Evolutionary conservation across 1,140 invertebrate species (phyloP), one percentile per base, ranked within the genome.

Genomic region (Cotesia glomerata): DNA sequence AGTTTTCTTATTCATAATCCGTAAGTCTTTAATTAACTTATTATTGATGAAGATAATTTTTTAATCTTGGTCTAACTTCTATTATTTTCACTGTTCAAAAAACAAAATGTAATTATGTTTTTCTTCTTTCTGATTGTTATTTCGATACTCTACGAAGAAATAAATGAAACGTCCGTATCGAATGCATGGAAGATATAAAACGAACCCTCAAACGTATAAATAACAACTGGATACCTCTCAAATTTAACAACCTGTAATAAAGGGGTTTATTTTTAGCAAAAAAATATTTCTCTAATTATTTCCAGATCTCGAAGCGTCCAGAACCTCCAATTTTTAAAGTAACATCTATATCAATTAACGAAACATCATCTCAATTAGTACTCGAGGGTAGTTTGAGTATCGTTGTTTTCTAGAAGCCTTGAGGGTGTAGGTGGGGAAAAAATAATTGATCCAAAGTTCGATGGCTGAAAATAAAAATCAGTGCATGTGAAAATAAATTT

Each of bases 301-400:
- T 81, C 3, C 78, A 89, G 87, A 84, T 81, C 13, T 73, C 89
- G 0, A 79, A 80, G 65, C 87, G 80, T 4, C 84, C 81, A 1
- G 85, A 88, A 74, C 82, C 86, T 0, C 88, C 88, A 7, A 81
- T 86, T 14, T 88, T 88, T 74, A 87, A 89, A 4, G 82, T 89
- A 4, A 85, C 84, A 16, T 78, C 84, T 59, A 66, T 89, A 18
- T 51, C 84, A 35, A 83, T 88, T 69, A 89, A 89, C 74, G 85
- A 86, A 62, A 86, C 86, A 0, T 76, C 78, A 0, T 84, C 87
- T 1, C 84, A 88, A 51, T 69, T 88, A 5, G 84, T 78, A 0
- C 66, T 89, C 4, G 85, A 83, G 81, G 88, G 88, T 2, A 81
- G 76, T 63, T 66, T 86, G 32, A 88, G 88, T 0, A 81, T 89